Evolutionary conservation across 2,888 invertebrate genomes (phyloP).

Genomic region (Neoascia interrupta): DNA sequence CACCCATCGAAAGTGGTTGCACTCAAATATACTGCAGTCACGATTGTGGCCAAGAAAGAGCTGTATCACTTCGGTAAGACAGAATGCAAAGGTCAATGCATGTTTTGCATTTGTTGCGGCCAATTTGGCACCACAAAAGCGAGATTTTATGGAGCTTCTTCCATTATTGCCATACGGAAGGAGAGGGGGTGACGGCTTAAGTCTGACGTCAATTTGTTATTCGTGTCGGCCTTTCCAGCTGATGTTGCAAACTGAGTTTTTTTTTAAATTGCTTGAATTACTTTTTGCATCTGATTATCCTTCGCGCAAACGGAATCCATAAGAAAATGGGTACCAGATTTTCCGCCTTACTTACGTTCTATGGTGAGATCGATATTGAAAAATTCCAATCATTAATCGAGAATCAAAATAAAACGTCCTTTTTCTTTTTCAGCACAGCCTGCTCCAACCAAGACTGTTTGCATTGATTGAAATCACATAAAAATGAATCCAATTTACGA

Average conservation of each 20-base stretch:
- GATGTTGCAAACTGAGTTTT: no score
- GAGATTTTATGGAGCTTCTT: no score
- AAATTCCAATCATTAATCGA: constrained; percentile 34
- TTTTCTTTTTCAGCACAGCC: neutral
- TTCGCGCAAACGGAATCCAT: no score
- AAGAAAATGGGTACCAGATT: constrained; percentile 15
- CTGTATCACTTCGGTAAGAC: neutral
- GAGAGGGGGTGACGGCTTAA: no score
- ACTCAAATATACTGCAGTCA: neutral
- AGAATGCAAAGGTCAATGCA: neutral
- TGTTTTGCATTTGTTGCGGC: neutral
- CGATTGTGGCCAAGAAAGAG: constrained; percentile 8
- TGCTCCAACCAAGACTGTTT: neutral
- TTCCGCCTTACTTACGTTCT: constrained; percentile 17
- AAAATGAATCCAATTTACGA: constrained; percentile 46
- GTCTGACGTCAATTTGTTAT: no score
- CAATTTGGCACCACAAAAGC: no score
- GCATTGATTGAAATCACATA: constrained; percentile 43
- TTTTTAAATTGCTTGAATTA: no score
- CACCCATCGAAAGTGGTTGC: neutral
- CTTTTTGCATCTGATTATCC: no score
- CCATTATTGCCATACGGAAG: no score
- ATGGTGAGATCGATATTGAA: constrained; percentile 18
- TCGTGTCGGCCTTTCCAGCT: no score
- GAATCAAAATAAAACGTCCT: constrained; percentile 28